These are phyloP conservation scores for Cryptoblepharus egeriae DNA, from an alignment of 2,797 vertebrate species.

Conservation along the genomic window DNA sequence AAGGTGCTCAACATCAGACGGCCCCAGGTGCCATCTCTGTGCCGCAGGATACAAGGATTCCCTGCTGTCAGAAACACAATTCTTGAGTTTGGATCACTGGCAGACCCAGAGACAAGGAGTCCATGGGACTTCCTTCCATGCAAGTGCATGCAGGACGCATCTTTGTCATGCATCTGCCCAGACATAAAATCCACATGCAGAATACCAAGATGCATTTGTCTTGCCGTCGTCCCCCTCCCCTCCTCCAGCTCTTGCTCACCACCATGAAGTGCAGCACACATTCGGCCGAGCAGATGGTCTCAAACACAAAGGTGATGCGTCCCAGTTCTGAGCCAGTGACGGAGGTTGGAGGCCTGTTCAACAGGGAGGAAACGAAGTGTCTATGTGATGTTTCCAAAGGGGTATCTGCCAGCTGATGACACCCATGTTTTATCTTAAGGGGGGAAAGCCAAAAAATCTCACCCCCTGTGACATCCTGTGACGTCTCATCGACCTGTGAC, in stretches of 20 bases:
- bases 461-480: background rate
- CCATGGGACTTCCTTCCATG: too few species aligned
- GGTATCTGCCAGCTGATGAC: constrained; percentile 19
- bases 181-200: constrained; percentile 22
- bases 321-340: constrained; percentile 87
- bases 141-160: too few species aligned
- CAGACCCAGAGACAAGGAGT: background rate
- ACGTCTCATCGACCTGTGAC: too few species aligned
- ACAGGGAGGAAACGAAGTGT: constrained; percentile 53
- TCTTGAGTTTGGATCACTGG: background rate
- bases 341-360: constrained; percentile 87
- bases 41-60: background rate
- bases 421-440: background rate
- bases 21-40: too few species aligned
- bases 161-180: constrained; percentile 20
- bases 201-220: constrained; percentile 27
- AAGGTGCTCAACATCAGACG: too few species aligned
- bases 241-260: constrained; percentile 79
- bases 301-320: constrained; percentile 94
- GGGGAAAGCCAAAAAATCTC: too few species aligned
- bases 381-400: constrained; percentile 39
- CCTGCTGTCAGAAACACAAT: background rate
- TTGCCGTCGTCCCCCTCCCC: background rate
- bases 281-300: constrained; percentile 88
- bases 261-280: constrained; percentile 98